These are phyloP conservation scores for Ardeotis arabs DNA, from an alignment of 2,113 vertebrate genomes.

Conservation along the genomic window DNA sequence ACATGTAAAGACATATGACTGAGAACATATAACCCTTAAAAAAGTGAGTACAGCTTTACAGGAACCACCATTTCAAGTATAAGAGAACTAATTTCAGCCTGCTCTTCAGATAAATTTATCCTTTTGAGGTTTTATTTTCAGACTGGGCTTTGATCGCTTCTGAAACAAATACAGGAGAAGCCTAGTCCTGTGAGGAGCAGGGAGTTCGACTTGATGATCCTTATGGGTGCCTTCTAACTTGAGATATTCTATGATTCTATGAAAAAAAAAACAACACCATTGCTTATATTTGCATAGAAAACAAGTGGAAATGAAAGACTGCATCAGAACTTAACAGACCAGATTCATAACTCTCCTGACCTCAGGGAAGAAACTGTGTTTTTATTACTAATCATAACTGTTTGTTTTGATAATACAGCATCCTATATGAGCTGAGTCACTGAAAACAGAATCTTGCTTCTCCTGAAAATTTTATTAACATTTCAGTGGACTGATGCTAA, in stretches of 20 bases:
- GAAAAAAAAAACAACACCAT: not conserved
- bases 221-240: not conserved
- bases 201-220: rapidly evolving
- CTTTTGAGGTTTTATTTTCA: not conserved
- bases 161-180: not conserved
- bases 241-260: not conserved
- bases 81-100: not conserved
- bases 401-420: not conserved
- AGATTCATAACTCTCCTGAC: not conserved
- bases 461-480: not conserved
- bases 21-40: not conserved
- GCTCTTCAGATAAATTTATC: not conserved
- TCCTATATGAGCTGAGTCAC: not conserved
- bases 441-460: not conserved
- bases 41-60: not conserved
- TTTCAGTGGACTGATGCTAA: not conserved
- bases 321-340: not conserved
- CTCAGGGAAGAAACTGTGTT: not conserved
- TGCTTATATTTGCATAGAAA: not conserved
- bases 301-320: not conserved
- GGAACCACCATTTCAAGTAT: not conserved
- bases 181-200: not conserved
- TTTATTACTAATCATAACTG: not conserved
- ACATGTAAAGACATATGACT: not conserved
- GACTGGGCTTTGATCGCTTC: not conserved